Base-by-base conservation (phyloP, 2,888 invertebrate genomes). In the Bruchidius siliquastri region DNA sequence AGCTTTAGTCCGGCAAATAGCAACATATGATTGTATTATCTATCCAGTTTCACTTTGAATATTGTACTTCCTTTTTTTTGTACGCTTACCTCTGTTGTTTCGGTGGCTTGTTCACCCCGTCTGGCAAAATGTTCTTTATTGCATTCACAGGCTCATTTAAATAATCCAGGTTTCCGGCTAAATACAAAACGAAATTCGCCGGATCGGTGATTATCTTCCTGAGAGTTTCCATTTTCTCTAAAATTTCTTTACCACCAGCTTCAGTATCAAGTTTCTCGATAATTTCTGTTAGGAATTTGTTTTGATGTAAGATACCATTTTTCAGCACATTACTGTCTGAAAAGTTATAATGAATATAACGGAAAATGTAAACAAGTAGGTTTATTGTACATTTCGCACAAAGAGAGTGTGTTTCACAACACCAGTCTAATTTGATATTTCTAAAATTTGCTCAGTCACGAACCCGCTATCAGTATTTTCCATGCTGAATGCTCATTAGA, bases 291-390 rank as follows among this genome's bases (percentile, higher is more conserved):
- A 96, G 88, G 85, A 96, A 96, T 78, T 90, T 90, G 75, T 93
- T 92, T 82, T 96, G 96, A 0, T 92, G 88, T 20, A 96, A 85
- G 80, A 95, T 90, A 70, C 93, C 92, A 79, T 90, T 89, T 79
- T 90, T 89, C 82, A 91, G 90, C 72, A 91, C 88, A 85, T 96
- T 96, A 83, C 92, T 93, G 80, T 93, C 92, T 89, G 84, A 74
- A 82, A 77, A 22, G 72, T 73, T 13, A 49, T 49, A 49, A 49
- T 4, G 8, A 49, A 30, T 30, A 8, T 30, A 30, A n/a, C n/a
- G n/a, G 26, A 72, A 20, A 70, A n/a, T 3, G 66, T 71, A n/a
- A n/a, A n/a, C n/a, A n/a, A n/a, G n/a, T n/a, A n/a, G n/a, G n/a
- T n/a, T n/a, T n/a, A n/a, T n/a, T n/a, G n/a, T n/a, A n/a, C n/a